These are phyloP conservation scores for Drosophila lowei DNA, from an alignment of 1,140 invertebrate genomes.

Conservation along the genomic window DNA sequence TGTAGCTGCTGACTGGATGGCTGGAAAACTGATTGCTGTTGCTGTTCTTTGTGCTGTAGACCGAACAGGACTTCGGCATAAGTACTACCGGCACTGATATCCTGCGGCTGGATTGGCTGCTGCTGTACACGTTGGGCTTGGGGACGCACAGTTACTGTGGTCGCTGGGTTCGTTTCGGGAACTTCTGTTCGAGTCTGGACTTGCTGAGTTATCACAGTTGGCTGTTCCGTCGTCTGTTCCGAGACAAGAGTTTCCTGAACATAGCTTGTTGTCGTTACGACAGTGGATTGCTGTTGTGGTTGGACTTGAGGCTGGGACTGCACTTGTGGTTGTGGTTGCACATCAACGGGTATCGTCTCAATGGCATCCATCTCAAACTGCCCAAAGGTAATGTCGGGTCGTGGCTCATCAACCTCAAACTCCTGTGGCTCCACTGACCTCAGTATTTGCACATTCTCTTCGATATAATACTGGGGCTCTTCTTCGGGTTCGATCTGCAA, in stretches of 20 bases:
- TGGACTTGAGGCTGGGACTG: constrained; percentile 7
- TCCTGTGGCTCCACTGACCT: constrained; percentile 68
- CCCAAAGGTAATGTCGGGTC: constrained; percentile 78
- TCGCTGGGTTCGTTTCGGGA: neutral
- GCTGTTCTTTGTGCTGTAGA: constrained; percentile 63
- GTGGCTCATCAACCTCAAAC: constrained; percentile 69
- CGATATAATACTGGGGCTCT: constrained; percentile 53
- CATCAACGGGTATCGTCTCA: constrained; percentile 64
- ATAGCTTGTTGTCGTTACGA: constrained; percentile 40
- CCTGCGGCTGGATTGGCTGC: constrained; percentile 43
- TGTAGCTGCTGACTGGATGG: constrained; percentile 84
- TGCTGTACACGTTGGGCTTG: constrained; percentile 42
- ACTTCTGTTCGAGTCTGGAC: constrained; percentile 12
- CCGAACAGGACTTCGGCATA: constrained; percentile 82
- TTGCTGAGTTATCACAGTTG: constrained; percentile 66
- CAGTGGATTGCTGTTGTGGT: constrained; percentile 4
- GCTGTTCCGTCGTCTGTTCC: constrained; percentile 40
- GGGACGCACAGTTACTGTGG: constrained; percentile 44
- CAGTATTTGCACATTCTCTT: constrained; percentile 61
- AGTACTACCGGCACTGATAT: constrained; percentile 68
- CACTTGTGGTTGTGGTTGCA: constrained; percentile 10
- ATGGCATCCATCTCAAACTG: constrained; percentile 80
- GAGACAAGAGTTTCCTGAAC: constrained; percentile 44
- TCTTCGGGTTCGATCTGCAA: constrained; percentile 7
- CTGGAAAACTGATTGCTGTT: constrained; percentile 80